phyloP scores from a whole-genome alignment of 2,797 vertebrate species.

The Argyrosomus regius region DNA sequence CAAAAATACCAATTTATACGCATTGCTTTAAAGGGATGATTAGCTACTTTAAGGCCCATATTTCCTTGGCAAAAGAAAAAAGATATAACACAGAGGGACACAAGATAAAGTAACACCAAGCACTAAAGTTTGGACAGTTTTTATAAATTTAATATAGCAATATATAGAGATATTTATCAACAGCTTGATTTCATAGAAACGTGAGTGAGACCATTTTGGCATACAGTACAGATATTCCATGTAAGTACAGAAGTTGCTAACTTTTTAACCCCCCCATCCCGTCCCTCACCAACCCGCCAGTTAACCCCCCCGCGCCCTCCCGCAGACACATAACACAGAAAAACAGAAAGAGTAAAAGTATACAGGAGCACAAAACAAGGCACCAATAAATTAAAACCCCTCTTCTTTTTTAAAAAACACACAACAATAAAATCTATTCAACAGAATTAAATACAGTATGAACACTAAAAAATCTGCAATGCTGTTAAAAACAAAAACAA shows the following conservation, averaged over 20 bases:
- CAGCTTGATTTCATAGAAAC: slow-evolving; percentile 91
- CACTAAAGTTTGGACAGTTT: slow-evolving; percentile 70
- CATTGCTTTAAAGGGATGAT: not conserved
- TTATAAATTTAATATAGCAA: slow-evolving; percentile 92
- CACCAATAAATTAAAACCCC: slow-evolving; percentile 90
- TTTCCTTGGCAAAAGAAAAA: not conserved
- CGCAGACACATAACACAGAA: slow-evolving; percentile 76
- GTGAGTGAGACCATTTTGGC: slow-evolving; percentile 91
- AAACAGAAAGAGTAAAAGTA: slow-evolving; percentile 79
- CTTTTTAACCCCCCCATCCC: slow-evolving; percentile 61
- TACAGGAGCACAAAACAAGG: slow-evolving; percentile 88
- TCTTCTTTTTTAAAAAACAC: slow-evolving; percentile 64
- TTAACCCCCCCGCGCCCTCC: slow-evolving; percentile 18
- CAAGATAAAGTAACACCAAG: slow-evolving; percentile 3
- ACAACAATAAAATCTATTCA: slow-evolving; percentile 78
- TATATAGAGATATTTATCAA: slow-evolving; percentile 92
- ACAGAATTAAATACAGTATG: slow-evolving; percentile 85
- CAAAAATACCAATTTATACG: no score
- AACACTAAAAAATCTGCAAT: slow-evolving; percentile 78
- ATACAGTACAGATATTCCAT: slow-evolving; percentile 89
- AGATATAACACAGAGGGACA: slow-evolving; percentile 4
- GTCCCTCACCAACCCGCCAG: slow-evolving; percentile 29
- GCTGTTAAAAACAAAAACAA: slow-evolving; percentile 83
- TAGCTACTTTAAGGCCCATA: not conserved
- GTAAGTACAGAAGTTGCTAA: slow-evolving; percentile 88